A percentile compares a stretch with the other conserved stretches of the same genome.
These are phyloP conservation scores for Tryphoninae sp. DNA, from an alignment of 2,888 invertebrate genomes.

Conservation along the genomic window DNA sequence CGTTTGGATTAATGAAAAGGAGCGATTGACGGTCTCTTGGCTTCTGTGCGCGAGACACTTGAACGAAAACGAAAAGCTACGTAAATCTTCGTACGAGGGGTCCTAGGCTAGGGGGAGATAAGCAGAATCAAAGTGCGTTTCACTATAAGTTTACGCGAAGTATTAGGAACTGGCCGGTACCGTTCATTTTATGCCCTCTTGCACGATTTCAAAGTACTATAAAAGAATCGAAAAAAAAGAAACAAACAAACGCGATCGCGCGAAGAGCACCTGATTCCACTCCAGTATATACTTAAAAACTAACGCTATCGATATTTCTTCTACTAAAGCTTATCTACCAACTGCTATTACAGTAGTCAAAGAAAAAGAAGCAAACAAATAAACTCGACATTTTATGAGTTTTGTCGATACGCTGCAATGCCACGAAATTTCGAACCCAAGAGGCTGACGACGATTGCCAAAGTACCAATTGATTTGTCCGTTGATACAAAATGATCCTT, in stretches of 20 bases:
- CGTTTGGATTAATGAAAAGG: not conserved
- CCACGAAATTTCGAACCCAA: slow-evolving; percentile 72
- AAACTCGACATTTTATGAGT: slow-evolving; percentile 55
- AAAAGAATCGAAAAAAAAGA: slow-evolving; percentile 21
- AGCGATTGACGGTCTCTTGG: slow-evolving; percentile 5
- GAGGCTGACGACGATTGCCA: slow-evolving; percentile 81
- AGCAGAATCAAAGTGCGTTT: slow-evolving; percentile 63
- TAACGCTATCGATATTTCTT: slow-evolving; percentile 55
- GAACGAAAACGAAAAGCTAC: not conserved
- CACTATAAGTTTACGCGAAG: slow-evolving; percentile 48
- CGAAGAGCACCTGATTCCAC: slow-evolving; percentile 59
- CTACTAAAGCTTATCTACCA: slow-evolving; percentile 40
- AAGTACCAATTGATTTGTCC: slow-evolving; percentile 75
- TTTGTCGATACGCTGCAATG: slow-evolving; percentile 62
- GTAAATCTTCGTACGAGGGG: not conserved
- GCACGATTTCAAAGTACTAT: slow-evolving; percentile 35
- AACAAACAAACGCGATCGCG: slow-evolving; percentile 51
- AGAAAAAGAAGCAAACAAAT: slow-evolving; percentile 56
- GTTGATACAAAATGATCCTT: slow-evolving; percentile 58
- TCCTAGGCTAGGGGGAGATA: slow-evolving; percentile 16
- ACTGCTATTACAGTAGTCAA: slow-evolving; percentile 43
- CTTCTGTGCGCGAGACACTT: slow-evolving; percentile 13
- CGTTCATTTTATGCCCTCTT: slow-evolving; percentile 58
- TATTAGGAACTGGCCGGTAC: slow-evolving; percentile 61
- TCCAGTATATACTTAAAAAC: slow-evolving; percentile 53